A percentile compares a stretch with the other conserved stretches of the same genome.
phyloP scores from a whole-genome alignment of 2,113 vertebrate species.

The Pterocles orientalis region DNA sequence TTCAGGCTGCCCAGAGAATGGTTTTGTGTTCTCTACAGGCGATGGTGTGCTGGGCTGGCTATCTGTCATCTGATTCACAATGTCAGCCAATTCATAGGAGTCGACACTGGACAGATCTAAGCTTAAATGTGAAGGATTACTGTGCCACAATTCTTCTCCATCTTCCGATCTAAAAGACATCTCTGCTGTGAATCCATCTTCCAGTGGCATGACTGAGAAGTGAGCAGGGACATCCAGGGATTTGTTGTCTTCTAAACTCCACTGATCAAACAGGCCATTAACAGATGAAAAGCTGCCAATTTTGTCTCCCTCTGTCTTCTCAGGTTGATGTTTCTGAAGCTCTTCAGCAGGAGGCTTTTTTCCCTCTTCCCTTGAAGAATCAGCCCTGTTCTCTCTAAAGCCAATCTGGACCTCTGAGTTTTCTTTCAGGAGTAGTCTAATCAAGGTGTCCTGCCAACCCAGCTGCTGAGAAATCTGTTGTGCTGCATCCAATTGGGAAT shows the following conservation, averaged over 20 bases:
- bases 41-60: conserved; percentile 93
- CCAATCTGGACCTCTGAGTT: conserved; percentile 64
- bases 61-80: conserved; percentile 84
- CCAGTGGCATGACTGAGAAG: conserved; percentile 64
- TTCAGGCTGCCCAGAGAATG: conserved; percentile 81
- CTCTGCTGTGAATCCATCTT: conserved; percentile 80
- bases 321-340: conserved; percentile 52
- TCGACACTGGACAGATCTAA: conserved; percentile 88
- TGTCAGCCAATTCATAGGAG: conserved; percentile 81
- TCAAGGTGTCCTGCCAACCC: conserved; percentile 95
- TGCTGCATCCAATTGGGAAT: conserved; percentile 88
- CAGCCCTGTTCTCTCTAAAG: conserved; percentile 47
- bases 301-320: conserved; percentile 78
- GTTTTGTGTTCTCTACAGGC: conserved; percentile 84
- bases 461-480: conserved; percentile 88
- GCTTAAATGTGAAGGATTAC: conserved; percentile 82
- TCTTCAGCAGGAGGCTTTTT: conserved; percentile 68
- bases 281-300: conserved; percentile 38
- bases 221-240: conserved; percentile 78
- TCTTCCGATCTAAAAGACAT: conserved; percentile 72
- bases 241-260: conserved; percentile 80
- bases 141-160: conserved; percentile 79
- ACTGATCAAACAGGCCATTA: conserved; percentile 73
- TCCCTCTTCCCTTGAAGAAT: conserved; percentile 74
- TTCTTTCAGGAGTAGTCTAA: conserved; percentile 85